Evolutionary conservation across 2,888 invertebrate genomes (phyloP), one percentile per base, ranked within the genome.

Genomic region (Catocala sponsa): DNA sequence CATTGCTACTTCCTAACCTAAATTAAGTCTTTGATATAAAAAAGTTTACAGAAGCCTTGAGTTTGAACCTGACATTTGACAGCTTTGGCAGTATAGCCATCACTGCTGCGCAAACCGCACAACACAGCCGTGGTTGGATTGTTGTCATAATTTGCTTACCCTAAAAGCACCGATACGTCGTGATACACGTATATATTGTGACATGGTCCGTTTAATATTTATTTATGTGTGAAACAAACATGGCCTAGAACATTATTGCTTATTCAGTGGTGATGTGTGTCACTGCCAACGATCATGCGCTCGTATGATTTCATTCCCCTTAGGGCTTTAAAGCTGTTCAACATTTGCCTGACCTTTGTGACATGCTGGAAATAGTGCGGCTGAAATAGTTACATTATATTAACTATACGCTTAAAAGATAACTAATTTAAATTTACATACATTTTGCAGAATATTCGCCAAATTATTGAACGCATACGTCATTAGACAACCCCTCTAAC

Each of bases 231-330:
- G 74, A 86, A 85, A 82, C 82, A 82, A 85, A 85, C 74, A 80
- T 78, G 81, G 81, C 79, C 82, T 83, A 84, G 80, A 78, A 77
- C 77, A 83, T 88, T 87, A 88, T 87, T 86, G 84, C 84, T 87
- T 82, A 84, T 84, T 86, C 84, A 87, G 79, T 76, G 80, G 79
- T 80, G 80, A 91, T 88, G 84, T 89, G 81, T 90, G 90, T 91
- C 91, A 91, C 89, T 91, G 92, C 84, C 87, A 88, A 84, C 86
- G 83, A 91, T 90, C 87, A 88, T 81, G 74, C 84, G 85, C 88
- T 84, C 77, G 75, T 83, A 80, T 86, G 85, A 84, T 81, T 87
- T 81, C 80, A 87, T 82, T 84, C 81, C 85, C 86, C 84, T 83
- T 78, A 80, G 83, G 83, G 81, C 76, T 82, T 79, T 68, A 74